Conservation (phyloP, 1,140 invertebrate species). For the Epicauta chinensis region DNA sequence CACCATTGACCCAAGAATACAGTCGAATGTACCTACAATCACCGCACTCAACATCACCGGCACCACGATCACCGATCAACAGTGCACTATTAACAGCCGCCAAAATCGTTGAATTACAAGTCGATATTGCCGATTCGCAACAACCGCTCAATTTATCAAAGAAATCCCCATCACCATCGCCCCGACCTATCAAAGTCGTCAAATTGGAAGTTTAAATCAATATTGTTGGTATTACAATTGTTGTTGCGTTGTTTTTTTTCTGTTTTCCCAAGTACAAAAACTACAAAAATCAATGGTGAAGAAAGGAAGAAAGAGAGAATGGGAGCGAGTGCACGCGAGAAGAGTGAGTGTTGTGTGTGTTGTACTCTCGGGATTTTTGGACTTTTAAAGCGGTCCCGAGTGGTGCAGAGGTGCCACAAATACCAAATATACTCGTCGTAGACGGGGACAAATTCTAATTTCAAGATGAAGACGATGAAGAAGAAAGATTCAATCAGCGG, state of each 20-base stretch:
- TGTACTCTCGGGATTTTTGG: too few relatives aligned
- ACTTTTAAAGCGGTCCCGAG: too few relatives aligned
- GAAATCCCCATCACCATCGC: conserved; percentile 75
- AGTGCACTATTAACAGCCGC: conserved; percentile 40
- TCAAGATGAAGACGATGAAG: too few relatives aligned
- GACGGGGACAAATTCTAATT: too few relatives aligned
- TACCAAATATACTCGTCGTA: too few relatives aligned
- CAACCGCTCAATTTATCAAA: conserved; percentile 83
- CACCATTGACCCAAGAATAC: conserved; percentile 29
- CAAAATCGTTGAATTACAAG: conserved; percentile 68
- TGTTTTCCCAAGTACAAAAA: too few relatives aligned
- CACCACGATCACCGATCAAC: conserved; percentile 45
- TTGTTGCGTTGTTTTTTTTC: neutral
- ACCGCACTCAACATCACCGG: conserved; percentile 48
- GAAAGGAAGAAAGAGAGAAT: too few relatives aligned
- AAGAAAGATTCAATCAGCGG: too few relatives aligned
- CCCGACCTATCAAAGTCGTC: conserved; percentile 52
- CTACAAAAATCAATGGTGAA: too few relatives aligned
- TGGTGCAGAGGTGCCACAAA: too few relatives aligned
- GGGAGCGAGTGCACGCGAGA: too few relatives aligned
- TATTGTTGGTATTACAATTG: conserved; percentile 8
- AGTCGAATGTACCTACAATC: conserved; percentile 43
- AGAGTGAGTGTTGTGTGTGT: too few relatives aligned
- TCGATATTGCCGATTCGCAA: conserved; percentile 72
- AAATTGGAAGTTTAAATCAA: conserved; percentile 51